phyloP scores from a whole-genome alignment of 1,140 invertebrate species.

The Periplaneta americana region DNA sequence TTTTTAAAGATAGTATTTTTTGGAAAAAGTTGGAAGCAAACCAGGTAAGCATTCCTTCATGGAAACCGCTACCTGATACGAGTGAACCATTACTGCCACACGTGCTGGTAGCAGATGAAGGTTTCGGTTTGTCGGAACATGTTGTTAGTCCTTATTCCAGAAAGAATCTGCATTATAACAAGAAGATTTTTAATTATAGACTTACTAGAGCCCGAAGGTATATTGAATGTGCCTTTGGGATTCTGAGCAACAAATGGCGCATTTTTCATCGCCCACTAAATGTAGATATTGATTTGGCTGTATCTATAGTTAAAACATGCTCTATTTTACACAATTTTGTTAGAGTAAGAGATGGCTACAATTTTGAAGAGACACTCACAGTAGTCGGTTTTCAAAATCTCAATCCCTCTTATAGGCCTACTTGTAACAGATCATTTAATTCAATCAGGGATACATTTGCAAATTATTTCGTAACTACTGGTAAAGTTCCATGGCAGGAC shows the following conservation, averaged over 20 bases:
- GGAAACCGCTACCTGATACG: not conserved
- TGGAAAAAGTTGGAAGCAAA: not conserved
- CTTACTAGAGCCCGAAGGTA: constrained; percentile 34
- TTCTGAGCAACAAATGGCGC: constrained; percentile 36
- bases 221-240: constrained; percentile 40
- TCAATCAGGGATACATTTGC: too few relatives aligned
- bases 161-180: constrained; percentile 24
- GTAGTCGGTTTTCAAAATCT: too few relatives aligned
- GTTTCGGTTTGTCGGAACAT: constrained; percentile 28
- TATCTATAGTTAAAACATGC: too few relatives aligned
- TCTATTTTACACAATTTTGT: too few relatives aligned
- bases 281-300: too few relatives aligned
- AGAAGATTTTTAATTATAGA: constrained; percentile 36
- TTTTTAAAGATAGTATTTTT: constrained; percentile 29
- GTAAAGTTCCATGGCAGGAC: too few relatives aligned
- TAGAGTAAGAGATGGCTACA: too few relatives aligned
- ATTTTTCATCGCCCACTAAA: constrained; percentile 26
- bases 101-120: constrained; percentile 20
- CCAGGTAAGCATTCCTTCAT: not conserved
- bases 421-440: too few relatives aligned
- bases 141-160: constrained; percentile 35
- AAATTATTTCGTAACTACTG: too few relatives aligned
- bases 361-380: too few relatives aligned
- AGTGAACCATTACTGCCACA: constrained; percentile 25
- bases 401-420: too few relatives aligned